phyloP scores from a whole-genome alignment of 2,797 vertebrate genomes.

The Threskiornis aethiopicus region DNA sequence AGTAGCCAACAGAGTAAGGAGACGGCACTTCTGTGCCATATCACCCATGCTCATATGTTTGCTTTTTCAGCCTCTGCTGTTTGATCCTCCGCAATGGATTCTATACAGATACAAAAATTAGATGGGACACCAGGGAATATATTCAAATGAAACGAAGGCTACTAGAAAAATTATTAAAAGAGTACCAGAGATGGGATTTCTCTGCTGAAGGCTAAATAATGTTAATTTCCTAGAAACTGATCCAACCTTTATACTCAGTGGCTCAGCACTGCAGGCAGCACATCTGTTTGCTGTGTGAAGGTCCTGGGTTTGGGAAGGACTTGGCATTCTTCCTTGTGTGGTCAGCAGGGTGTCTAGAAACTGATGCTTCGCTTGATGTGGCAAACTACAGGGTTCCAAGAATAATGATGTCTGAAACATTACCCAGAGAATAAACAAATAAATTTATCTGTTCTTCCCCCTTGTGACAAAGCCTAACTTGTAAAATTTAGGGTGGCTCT shows the following conservation, averaged over 20 bases:
- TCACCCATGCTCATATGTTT: background rate
- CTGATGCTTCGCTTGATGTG: slow-evolving; percentile 50
- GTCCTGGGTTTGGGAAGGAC: slow-evolving; percentile 33
- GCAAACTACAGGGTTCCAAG: slow-evolving; percentile 43
- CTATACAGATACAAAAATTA: background rate
- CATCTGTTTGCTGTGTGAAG: slow-evolving; percentile 51
- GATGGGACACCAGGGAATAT: background rate
- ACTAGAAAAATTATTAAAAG: background rate
- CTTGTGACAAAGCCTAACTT: background rate
- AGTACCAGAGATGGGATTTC: background rate
- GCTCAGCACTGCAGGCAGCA: slow-evolving; percentile 60
- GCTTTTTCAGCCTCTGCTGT: background rate
- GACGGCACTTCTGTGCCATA: background rate
- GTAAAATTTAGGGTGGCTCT: background rate
- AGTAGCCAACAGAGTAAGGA: background rate
- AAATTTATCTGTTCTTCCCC: background rate
- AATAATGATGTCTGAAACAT: slow-evolving; percentile 33
- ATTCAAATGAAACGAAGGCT: background rate
- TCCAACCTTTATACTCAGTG: slow-evolving; percentile 20
- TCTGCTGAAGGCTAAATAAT: slow-evolving; percentile 50
- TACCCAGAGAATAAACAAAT: slow-evolving; percentile 24
- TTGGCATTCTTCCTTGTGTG: slow-evolving; percentile 41
- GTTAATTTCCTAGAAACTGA: slow-evolving; percentile 54
- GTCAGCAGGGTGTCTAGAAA: slow-evolving; percentile 58
- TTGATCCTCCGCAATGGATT: background rate